Evolutionary conservation across 92 coral and sea anemone genomes (phyloP).

Genomic region (Phenganax subtilis): DNA sequence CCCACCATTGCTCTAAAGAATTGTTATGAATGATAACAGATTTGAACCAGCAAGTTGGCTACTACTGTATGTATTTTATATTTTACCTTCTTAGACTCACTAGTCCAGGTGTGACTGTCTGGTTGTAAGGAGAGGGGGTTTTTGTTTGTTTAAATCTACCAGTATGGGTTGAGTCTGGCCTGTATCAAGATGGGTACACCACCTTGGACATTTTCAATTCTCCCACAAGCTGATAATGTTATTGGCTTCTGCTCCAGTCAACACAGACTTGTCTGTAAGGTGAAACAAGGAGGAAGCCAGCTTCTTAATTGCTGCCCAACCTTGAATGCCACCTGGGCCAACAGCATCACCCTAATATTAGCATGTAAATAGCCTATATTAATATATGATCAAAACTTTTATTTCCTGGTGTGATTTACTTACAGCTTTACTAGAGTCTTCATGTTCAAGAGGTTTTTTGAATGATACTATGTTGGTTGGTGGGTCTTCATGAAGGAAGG

Average conservation of each 20-base stretch:
- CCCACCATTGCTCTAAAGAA: constrained; percentile 42
- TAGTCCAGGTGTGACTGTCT: constrained; percentile 37
- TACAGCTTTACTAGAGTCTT: constrained; percentile 17
- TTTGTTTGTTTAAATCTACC: constrained; percentile 30
- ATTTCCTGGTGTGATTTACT: constrained; percentile 16
- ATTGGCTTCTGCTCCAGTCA: neutral
- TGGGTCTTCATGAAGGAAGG: neutral
- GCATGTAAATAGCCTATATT: neutral
- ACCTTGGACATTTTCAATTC: constrained; percentile 24
- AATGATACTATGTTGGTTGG: neutral
- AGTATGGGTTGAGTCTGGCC: constrained; percentile 22
- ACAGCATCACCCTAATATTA: constrained; percentile 9
- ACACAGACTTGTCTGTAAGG: too few species aligned
- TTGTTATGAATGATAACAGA: neutral
- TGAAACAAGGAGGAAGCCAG: constrained; percentile 12
- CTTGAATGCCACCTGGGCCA: constrained; percentile 27
- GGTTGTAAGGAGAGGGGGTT: constrained; percentile 24
- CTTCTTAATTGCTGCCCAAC: constrained; percentile 11
- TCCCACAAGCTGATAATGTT: constrained; percentile 26
- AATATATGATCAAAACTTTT: neutral
- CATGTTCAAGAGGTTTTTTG: constrained; percentile 11
- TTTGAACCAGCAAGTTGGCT: constrained; percentile 3
- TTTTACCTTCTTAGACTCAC: constrained; percentile 34
- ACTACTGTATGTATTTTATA: neutral
- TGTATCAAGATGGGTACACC: constrained; percentile 30